Conservation (phyloP, 2,888 invertebrate genomes). For the Hemicrepidius hirtus region DNA sequence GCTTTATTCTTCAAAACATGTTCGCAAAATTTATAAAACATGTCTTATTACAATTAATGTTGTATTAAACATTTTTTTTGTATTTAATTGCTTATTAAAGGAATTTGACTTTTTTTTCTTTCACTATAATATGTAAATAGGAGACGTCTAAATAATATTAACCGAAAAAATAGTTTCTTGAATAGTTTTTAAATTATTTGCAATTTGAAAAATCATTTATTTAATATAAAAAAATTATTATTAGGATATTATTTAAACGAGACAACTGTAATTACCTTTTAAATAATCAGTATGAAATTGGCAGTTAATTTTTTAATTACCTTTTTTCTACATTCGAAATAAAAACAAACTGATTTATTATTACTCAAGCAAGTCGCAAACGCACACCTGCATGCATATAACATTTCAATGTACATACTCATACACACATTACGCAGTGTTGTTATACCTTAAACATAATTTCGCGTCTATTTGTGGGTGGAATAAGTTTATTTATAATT, state of each 20-base stretch:
- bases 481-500: conserved; percentile 30
- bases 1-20: no score
- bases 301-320: conserved; percentile 14
- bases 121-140: no score
- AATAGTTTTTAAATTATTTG: no score
- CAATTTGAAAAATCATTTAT: no score
- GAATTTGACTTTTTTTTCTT: no score
- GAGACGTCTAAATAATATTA: no score
- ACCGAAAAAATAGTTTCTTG: no score
- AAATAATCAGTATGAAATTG: conserved; percentile 6
- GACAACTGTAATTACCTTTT: not conserved
- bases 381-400: conserved; percentile 19
- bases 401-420: conserved; percentile 10
- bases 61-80: no score
- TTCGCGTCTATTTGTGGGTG: conserved; percentile 28
- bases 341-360: conserved; percentile 17
- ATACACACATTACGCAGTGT: conserved; percentile 20
- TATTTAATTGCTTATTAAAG: no score
- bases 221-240: no score
- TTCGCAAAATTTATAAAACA: no score
- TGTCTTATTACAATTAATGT: no score
- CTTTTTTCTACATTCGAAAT: conserved; percentile 3
- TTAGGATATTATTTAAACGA: not conserved
- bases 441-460: conserved; percentile 23
- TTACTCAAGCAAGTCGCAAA: conserved; percentile 14